phyloP scores from a whole-genome alignment of 2,113 vertebrate genomes.

The Zapornia atra region DNA sequence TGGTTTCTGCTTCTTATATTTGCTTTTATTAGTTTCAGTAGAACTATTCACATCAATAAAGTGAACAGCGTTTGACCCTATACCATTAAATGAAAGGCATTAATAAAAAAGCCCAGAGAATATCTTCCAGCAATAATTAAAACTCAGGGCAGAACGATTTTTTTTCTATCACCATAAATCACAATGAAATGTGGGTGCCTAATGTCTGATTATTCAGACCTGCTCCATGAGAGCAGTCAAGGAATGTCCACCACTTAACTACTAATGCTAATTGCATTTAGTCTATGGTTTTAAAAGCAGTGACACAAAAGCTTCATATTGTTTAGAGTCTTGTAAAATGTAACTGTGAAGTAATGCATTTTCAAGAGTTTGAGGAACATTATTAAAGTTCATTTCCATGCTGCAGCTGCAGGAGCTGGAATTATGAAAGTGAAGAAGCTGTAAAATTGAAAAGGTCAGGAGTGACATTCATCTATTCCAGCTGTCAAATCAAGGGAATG shows the following conservation, averaged over 20 bases:
- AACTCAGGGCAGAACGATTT: not conserved
- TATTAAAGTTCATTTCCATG: slow-evolving; percentile 56
- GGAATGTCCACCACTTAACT: slow-evolving; percentile 6
- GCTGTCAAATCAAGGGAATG: slow-evolving; percentile 55
- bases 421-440: slow-evolving; percentile 60
- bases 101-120: slow-evolving; percentile 14
- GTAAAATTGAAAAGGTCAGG: slow-evolving; percentile 70
- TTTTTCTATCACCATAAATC: not conserved
- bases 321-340: slow-evolving; percentile 29
- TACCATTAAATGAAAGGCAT: not conserved
- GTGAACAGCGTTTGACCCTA: slow-evolving; percentile 1
- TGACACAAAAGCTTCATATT: not conserved
- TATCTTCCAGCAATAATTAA: slow-evolving; percentile 42
- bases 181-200: not conserved
- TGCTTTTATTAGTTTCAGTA: not conserved
- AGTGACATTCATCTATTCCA: slow-evolving; percentile 66
- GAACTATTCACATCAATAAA: not conserved
- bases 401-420: slow-evolving; percentile 43
- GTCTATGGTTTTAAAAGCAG: slow-evolving; percentile 21
- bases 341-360: not conserved
- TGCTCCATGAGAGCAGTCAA: not conserved
- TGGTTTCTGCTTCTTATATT: not conserved
- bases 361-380: slow-evolving; percentile 23
- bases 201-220: slow-evolving; percentile 5
- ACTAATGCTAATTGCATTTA: slow-evolving; percentile 11